These are phyloP conservation scores for Sussaba pulchella DNA, from an alignment of 2,888 invertebrate genomes.

Conservation along the genomic window DNA sequence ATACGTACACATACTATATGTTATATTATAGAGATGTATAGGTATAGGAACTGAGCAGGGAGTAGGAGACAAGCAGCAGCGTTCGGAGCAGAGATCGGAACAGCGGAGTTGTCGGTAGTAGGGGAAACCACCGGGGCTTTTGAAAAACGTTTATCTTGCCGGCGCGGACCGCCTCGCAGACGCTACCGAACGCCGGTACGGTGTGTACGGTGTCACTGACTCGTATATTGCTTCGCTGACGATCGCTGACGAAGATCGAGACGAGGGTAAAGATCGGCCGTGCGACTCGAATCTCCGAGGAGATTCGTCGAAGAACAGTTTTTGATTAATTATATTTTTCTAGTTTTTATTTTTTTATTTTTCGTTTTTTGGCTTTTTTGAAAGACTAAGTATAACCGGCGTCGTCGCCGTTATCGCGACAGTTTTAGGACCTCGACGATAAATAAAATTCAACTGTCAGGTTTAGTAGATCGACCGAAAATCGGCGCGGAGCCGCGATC, in stretches of 20 bases:
- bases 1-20: neutral
- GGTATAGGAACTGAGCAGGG: neutral
- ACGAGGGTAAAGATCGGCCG: constrained; percentile 45
- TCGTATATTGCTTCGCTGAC: constrained; percentile 20
- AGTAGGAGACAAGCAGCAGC: constrained; percentile 62
- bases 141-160: constrained; percentile 84
- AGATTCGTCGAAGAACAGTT: neutral
- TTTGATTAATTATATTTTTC: neutral
- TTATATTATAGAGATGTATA: too few species aligned
- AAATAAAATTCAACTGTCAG: neutral
- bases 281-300: constrained; percentile 23
- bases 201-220: constrained; percentile 74
- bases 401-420: neutral
- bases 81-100: constrained; percentile 30
- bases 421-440: neutral
- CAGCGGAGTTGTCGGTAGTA: constrained; percentile 64
- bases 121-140: constrained; percentile 80
- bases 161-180: constrained; percentile 81
- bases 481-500: constrained; percentile 22
- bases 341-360: neutral
- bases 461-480: neutral
- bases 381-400: neutral
- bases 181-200: constrained; percentile 83
- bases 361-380: neutral
- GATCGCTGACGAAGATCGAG: constrained; percentile 51